Base-by-base conservation (phyloP, 2,888 invertebrate genomes). In the Thecophora atra region DNA sequence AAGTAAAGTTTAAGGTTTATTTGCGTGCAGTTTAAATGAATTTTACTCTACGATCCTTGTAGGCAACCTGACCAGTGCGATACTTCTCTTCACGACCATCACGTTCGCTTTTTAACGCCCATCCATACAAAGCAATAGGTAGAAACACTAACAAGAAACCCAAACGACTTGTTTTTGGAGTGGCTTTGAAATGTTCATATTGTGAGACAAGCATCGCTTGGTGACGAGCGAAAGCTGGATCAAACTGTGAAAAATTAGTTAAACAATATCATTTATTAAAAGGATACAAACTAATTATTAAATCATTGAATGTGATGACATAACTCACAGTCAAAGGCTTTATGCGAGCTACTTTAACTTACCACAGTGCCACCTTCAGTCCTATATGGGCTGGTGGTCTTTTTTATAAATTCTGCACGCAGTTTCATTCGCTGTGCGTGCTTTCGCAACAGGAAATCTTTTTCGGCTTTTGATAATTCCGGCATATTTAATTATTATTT, bases 161-260 rank as follows among this genome's bases (percentile, higher is more conserved):
- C 72, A 88, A 83, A 52, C 88, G 77, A 73, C 89, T 86, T 4
- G 90, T 89, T 75, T 88, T 90, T 1, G 87, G 86, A 37, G 90
- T 92, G 0, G 94, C 90, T 80, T 89, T 89, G 82, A 94, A 94
- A 80, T 90, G 88, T 0, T 93, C 91, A 75, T 88, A 89, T 67
- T 89, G 87, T 8, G 89, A 89, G 0, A 89, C 89, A 83, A 90
- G 90, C 91, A 94, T 90, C 0, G 95, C 89, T 82, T 91, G 88
- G 82, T 90, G 94, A 69, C 94, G 90, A 79, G 93, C 91, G 3
- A 95, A 77, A 13, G 91, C 93, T n/a, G 91, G 87, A 85, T 96
- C 96, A 84, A 95, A 93, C 96, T 96, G 87, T 77, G 90, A 90
- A 71, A 76, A 78, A 79, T 21, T 54, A 54, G 19, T 8, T 37